Evolutionary conservation across 1,140 invertebrate species (phyloP).

Genomic region (Agraylea sexmaculata): DNA sequence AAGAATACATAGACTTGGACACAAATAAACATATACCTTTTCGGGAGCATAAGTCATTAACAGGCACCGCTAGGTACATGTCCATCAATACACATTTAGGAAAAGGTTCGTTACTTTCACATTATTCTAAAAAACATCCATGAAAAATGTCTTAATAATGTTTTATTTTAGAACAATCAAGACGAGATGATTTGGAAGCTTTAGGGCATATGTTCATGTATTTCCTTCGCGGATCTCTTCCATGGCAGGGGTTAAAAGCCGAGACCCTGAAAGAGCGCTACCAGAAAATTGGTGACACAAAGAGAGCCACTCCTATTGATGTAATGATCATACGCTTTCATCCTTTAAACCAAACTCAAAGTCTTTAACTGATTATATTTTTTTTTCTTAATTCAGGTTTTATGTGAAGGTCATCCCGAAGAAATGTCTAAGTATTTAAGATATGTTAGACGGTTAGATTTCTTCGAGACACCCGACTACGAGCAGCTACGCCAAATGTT

Average conservation of each 20-base stretch:
- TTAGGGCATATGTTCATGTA: slow-evolving; percentile 99
- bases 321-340: slow-evolving; percentile 22
- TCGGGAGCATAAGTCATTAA: slow-evolving; percentile 98
- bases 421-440: slow-evolving; percentile 95
- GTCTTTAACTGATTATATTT: slow-evolving; percentile 1
- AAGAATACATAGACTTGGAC: slow-evolving; percentile 99
- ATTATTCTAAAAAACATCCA: neutral
- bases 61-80: slow-evolving; percentile 97
- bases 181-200: slow-evolving; percentile 97
- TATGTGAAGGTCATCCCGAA: slow-evolving; percentile 97
- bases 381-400: slow-evolving; percentile 35
- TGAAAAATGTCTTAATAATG: neutral
- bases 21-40: slow-evolving; percentile 99
- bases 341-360: neutral
- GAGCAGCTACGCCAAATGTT: slow-evolving; percentile 95
- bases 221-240: slow-evolving; percentile 95
- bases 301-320: slow-evolving; percentile 95
- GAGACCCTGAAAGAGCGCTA: slow-evolving; percentile 99
- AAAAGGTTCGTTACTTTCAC: slow-evolving; percentile 54
- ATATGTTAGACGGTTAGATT: slow-evolving; percentile 94
- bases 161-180: slow-evolving; percentile 79
- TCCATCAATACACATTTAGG: slow-evolving; percentile 99
- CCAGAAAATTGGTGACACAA: slow-evolving; percentile 99
- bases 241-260: slow-evolving; percentile 99
- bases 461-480: slow-evolving; percentile 99